Evolutionary conservation across 2,797 vertebrate species (phyloP), one percentile per base, ranked within the genome.

Genomic region (Diplodus puntazzo): DNA sequence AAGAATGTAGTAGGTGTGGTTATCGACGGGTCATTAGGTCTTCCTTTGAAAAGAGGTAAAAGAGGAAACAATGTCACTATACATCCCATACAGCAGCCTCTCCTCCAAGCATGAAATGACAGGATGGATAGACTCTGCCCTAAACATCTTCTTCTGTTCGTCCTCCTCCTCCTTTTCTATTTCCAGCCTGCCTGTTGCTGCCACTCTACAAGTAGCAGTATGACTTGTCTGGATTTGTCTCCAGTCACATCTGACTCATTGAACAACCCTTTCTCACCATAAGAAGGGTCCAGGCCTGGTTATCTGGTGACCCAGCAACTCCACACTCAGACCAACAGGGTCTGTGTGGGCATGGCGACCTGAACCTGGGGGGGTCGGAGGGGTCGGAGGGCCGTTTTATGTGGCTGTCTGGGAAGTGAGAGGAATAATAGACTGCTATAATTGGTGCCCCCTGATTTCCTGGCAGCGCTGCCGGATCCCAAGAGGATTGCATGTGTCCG

Each of bases 341-440:
- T 79, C 61, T 66, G 73, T 82, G 76, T 79, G 77, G 79, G 79
- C 85, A 86, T 48, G 59, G 23, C 16, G 82, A 78, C 79, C 75
- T 79, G 53, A 81, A 84, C 77, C 77, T 78, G 25, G 73, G 79
- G 34, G 57, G 61, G 65, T 76, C 62, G 18, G n/a, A n/a, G 65
- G 25, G 72, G 42, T 76, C 69, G 70, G 59, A 74, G 67, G 71
- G 73, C 75, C 77, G 75, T 77, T 93, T 92, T 90, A 84, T 90
- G 80, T 90, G 88, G 75, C 81, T 75, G 83, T 85, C 87, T 88
- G 87, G 87, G 91, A 93, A 93, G 91, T 93, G 87, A 91, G 89
- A 90, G 88, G 86, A 88, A 89, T 87, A 92, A 91, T 86, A 84
- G 88, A 85, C 85, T 89, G 82, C 85, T 92, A 90, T 94, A 93